Conservation (phyloP, 2,113 vertebrate species). For the Perca flavescens region DNA sequence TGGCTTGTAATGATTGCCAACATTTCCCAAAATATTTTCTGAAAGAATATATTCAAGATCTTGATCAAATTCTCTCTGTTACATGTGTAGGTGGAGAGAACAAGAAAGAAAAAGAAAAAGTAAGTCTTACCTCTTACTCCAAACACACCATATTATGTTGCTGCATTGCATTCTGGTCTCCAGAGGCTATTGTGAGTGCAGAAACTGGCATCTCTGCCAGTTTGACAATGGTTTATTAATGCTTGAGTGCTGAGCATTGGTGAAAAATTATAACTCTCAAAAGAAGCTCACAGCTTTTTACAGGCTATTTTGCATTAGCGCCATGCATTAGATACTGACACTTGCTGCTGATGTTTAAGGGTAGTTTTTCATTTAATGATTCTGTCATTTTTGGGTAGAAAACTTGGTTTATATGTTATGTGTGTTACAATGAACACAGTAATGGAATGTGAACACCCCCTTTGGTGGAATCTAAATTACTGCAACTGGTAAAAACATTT, state of each 20-base stretch:
- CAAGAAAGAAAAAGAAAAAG: slow-evolving; percentile 23
- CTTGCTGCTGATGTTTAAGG: background rate
- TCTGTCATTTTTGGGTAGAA: background rate
- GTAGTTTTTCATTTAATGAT: background rate
- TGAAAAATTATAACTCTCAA: slow-evolving; percentile 10
- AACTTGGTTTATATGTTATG: background rate
- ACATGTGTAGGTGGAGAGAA: slow-evolving; percentile 30
- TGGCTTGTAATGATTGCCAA: slow-evolving; percentile 15
- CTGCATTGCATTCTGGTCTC: slow-evolving; percentile 8
- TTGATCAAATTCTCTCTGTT: slow-evolving; percentile 1
- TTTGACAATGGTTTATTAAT: background rate
- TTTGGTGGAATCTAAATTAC: background rate
- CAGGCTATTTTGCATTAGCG: background rate
- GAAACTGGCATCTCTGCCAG: slow-evolving; percentile 5
- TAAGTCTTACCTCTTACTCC: slow-evolving; percentile 5
- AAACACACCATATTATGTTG: slow-evolving; percentile 13
- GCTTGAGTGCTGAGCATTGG: background rate
- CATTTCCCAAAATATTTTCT: slow-evolving; percentile 5
- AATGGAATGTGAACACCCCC: background rate
- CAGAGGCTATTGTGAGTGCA: slow-evolving; percentile 9
- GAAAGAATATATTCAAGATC: slow-evolving; percentile 16
- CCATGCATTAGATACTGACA: background rate
- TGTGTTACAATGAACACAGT: background rate
- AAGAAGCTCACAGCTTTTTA: background rate
- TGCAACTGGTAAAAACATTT: background rate